Percentiles rank a stretch among this genome's conserved stretches.
These are phyloP conservation scores for Anolis sagrei DNA, from an alignment of 2,113 vertebrate genomes.

Conservation along the genomic window DNA sequence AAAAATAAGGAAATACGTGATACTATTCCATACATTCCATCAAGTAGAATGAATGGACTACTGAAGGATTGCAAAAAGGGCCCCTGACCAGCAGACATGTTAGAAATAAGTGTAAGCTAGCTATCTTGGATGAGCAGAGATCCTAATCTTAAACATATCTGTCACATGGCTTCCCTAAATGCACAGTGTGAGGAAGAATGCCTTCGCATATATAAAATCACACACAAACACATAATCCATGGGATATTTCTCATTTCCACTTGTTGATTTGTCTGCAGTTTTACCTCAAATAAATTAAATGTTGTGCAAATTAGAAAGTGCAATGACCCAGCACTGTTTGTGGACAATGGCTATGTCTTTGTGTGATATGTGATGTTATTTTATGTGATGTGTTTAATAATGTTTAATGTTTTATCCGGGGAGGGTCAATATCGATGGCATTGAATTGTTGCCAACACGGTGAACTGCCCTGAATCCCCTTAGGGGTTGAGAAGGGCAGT, in stretches of 20 bases:
- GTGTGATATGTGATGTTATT: too few species aligned
- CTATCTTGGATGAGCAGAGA: not conserved
- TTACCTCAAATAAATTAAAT: not conserved
- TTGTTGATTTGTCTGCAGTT: conserved; percentile 1
- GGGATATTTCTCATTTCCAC: not conserved
- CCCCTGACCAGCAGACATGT: not conserved
- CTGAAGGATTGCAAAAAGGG: conserved; percentile 1
- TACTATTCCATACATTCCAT: not conserved
- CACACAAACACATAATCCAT: not conserved
- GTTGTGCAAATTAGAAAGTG: too few species aligned
- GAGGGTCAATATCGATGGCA: too few species aligned
- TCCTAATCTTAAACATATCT: not conserved
- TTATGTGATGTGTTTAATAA: too few species aligned
- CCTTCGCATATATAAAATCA: not conserved
- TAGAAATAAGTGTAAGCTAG: not conserved
- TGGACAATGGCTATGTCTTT: too few species aligned
- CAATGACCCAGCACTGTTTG: too few species aligned
- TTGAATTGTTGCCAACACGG: too few species aligned
- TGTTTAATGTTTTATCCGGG: too few species aligned
- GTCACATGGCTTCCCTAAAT: not conserved
- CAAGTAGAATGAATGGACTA: not conserved
- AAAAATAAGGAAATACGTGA: not conserved
- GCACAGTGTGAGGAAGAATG: not conserved
- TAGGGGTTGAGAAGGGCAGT: too few species aligned
- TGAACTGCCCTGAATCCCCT: too few species aligned